These are phyloP conservation scores for Elephantulus edwardii DNA, from an alignment of 2,113 vertebrate genomes.

Conservation along the genomic window DNA sequence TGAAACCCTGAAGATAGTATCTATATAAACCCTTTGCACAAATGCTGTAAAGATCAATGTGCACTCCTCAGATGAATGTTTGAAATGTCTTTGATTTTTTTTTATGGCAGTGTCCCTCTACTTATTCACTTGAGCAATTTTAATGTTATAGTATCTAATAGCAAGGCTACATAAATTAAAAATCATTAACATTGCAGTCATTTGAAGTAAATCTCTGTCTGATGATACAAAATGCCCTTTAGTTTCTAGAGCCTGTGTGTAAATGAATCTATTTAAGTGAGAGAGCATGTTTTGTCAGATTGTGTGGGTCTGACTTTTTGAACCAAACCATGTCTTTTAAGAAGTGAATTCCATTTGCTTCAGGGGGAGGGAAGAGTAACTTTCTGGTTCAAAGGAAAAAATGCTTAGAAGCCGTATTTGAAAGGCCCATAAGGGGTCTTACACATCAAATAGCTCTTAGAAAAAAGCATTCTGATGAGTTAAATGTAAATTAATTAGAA, in stretches of 20 bases:
- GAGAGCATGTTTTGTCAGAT: slow-evolving; percentile 64
- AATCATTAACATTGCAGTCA: slow-evolving; percentile 30
- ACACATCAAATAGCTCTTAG: slow-evolving; percentile 74
- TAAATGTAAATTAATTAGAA: slow-evolving; percentile 80
- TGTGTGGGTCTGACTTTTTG: slow-evolving; percentile 59
- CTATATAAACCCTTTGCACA: neutral
- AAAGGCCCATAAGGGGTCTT: slow-evolving; percentile 69
- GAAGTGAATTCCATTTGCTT: slow-evolving; percentile 74
- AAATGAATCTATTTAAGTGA: slow-evolving; percentile 60
- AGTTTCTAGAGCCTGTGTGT: neutral
- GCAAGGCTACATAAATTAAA: slow-evolving; percentile 50
- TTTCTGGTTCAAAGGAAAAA: slow-evolving; percentile 76
- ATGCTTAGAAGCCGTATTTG: slow-evolving; percentile 76
- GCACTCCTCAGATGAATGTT: slow-evolving; percentile 42
- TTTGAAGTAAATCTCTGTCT: slow-evolving; percentile 60
- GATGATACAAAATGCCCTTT: slow-evolving; percentile 47
- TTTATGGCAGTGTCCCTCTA: neutral
- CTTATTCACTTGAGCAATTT: neutral
- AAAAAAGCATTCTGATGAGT: slow-evolving; percentile 72
- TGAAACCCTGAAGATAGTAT: neutral
- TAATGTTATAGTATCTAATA: slow-evolving; percentile 30
- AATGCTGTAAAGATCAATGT: neutral
- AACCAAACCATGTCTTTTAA: slow-evolving; percentile 68
- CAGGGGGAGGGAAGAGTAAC: neutral
- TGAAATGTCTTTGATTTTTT: slow-evolving; percentile 33